Conservation (phyloP, 2,888 invertebrate genomes). For the Cinara cedri region DNA sequence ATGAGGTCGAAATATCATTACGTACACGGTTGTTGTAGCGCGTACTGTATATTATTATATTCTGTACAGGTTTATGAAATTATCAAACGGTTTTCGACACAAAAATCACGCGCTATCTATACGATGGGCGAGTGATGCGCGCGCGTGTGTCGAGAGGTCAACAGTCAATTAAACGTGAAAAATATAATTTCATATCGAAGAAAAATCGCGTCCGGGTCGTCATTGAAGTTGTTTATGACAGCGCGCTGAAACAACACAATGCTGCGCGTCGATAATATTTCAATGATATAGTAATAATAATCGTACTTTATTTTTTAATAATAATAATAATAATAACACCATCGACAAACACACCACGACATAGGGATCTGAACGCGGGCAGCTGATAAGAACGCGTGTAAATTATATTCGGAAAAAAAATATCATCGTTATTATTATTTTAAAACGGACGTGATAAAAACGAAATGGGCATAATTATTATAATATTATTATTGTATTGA, state of each 20-base stretch:
- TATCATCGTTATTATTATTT: not conserved
- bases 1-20: slow-evolving; percentile 49
- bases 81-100: slow-evolving; percentile 12
- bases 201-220: slow-evolving; percentile 43
- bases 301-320: not conserved
- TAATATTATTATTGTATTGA: slow-evolving; percentile 5
- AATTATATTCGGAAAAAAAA: slow-evolving; percentile 24
- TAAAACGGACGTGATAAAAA: slow-evolving; percentile 14
- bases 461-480: no score
- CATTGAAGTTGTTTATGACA: slow-evolving; percentile 49
- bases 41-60: no score
- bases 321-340: slow-evolving; percentile 2
- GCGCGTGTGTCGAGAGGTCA: slow-evolving; percentile 38
- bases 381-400: slow-evolving; percentile 25
- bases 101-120: slow-evolving; percentile 10
- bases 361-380: not conserved
- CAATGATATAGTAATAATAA: no score
- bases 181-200: slow-evolving; percentile 31
- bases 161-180: slow-evolving; percentile 38
- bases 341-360: slow-evolving; percentile 33
- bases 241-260: not conserved
- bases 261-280: no score
- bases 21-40: not conserved
- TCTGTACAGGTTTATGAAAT: no score
- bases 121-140: not conserved